phyloP scores from a whole-genome alignment of 1,140 invertebrate genomes.

The Mycetomoellerius zeteki region DNA sequence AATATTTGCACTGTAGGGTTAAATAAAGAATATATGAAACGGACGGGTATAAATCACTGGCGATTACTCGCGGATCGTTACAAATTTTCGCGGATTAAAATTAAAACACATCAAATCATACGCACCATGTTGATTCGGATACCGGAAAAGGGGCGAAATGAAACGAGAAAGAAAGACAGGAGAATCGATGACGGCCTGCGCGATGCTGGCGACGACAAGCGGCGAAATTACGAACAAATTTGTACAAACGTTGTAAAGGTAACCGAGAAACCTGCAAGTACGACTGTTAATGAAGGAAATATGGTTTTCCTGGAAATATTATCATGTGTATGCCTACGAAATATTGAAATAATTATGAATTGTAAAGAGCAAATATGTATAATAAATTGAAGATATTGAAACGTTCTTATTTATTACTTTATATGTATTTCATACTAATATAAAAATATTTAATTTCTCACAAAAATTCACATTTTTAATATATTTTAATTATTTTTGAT shows the following conservation, averaged over 20 bases:
- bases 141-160: constrained; percentile 68
- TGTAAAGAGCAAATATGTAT: no score
- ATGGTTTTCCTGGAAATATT: background rate
- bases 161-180: constrained; percentile 43
- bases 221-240: constrained; percentile 15
- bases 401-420: no score
- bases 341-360: no score
- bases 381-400: no score
- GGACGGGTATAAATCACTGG: background rate
- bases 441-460: no score
- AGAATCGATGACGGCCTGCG: background rate
- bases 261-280: background rate
- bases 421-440: no score
- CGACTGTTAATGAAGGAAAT: background rate
- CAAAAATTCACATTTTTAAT: no score
- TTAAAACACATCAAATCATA: constrained; percentile 66
- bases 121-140: constrained; percentile 76
- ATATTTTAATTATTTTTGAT: no score
- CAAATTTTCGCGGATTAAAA: constrained; percentile 66
- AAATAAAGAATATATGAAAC: background rate
- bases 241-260: background rate
- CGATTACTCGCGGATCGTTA: constrained; percentile 52
- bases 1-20: background rate
- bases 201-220: constrained; percentile 6
- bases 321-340: background rate